phyloP scores from a whole-genome alignment of 2,113 vertebrate species.

The Ifrita kowaldi region DNA sequence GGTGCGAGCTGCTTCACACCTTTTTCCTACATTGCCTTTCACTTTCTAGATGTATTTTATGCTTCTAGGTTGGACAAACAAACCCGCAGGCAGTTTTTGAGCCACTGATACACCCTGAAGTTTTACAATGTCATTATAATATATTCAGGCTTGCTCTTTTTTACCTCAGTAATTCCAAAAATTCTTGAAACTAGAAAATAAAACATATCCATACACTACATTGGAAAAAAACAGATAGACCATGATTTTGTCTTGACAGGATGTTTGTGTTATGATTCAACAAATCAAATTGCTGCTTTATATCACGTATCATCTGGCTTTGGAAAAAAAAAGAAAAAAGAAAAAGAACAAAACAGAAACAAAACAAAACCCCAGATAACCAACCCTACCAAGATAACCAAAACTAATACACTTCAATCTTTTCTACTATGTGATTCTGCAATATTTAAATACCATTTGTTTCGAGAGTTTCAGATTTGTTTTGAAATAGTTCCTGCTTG shows the following conservation, averaged over 20 bases:
- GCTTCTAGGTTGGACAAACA: neutral
- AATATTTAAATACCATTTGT: neutral
- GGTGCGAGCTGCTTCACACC: neutral
- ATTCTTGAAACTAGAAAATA: neutral
- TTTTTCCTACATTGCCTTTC: neutral
- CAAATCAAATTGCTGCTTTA: neutral
- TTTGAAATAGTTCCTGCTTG: neutral
- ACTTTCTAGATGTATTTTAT: neutral
- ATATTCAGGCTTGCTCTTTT: neutral
- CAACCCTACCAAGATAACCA: neutral
- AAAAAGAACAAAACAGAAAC: neutral
- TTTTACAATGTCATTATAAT: neutral
- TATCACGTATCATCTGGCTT: neutral
- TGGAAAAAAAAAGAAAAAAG: neutral
- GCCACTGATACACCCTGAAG: neutral
- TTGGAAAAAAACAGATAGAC: neutral
- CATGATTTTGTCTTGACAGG: conserved; percentile 1
- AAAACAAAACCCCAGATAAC: neutral
- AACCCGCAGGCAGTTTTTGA: neutral
- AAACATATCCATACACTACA: neutral
- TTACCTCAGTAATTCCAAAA: neutral
- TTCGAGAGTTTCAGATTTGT: neutral
- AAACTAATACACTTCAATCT: neutral
- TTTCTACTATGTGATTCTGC: neutral
- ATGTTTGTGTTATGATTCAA: conserved; percentile 27